Conservation (phyloP, 2,113 vertebrate species). For the Chlamydotis undulata region DNA sequence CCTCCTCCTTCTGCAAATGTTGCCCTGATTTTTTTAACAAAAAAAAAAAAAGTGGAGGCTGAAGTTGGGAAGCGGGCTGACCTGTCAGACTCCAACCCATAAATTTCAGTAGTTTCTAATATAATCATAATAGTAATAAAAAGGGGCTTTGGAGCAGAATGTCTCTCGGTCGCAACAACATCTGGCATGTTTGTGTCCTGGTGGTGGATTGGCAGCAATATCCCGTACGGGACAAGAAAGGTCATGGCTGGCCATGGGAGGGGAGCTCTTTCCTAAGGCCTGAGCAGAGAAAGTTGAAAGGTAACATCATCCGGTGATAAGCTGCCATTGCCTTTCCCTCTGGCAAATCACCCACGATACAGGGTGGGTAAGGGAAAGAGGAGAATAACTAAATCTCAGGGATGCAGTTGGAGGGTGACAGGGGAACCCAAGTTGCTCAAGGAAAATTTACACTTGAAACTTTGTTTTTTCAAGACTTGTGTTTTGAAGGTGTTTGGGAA, state of each 20-base stretch:
- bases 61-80: not conserved
- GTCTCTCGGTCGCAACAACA: not conserved
- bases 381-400: not conserved
- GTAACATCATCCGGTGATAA: constrained; percentile 7
- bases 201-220: not conserved
- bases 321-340: not conserved
- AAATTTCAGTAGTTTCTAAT: constrained; percentile 22
- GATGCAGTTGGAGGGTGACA: not conserved
- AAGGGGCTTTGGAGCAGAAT: not conserved
- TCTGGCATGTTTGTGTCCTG: not conserved
- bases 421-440: not conserved
- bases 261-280: not conserved
- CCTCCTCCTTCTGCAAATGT: not conserved
- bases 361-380: not conserved
- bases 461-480: not conserved
- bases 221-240: not conserved
- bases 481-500: not conserved
- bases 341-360: not conserved
- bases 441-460: not conserved
- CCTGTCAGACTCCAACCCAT: not conserved
- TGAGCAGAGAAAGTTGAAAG: not conserved
- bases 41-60: not conserved
- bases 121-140: not conserved
- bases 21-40: not conserved
- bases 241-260: not conserved